Conservation (phyloP, 2,888 invertebrate genomes). For the Metellina segmentata region DNA sequence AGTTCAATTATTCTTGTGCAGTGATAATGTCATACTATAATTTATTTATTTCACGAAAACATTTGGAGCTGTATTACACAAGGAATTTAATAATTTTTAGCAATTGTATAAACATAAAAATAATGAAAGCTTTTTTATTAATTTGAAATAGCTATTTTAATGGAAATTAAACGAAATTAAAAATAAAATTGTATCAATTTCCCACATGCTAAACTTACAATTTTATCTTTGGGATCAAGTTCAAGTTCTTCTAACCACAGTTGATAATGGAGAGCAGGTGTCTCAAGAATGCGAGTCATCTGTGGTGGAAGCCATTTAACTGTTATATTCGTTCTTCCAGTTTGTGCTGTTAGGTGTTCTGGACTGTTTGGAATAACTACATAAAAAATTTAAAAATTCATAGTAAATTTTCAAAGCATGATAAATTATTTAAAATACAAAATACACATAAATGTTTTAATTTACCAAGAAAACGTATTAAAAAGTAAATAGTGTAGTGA, state of each 20-base stretch:
- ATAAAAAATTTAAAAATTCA: background rate
- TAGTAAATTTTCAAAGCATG: background rate
- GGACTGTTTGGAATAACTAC: slow-evolving; percentile 66
- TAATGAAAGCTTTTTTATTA: no score
- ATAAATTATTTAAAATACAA: no score
- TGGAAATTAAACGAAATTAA: background rate
- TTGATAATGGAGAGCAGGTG: slow-evolving; percentile 46
- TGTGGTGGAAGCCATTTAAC: slow-evolving; percentile 51
- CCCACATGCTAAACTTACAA: slow-evolving; percentile 39
- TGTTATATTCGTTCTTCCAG: slow-evolving; percentile 4
- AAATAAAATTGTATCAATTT: background rate
- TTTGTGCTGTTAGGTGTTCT: background rate
- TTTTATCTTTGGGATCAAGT: slow-evolving; percentile 6
- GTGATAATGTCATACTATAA: no score
- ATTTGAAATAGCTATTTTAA: no score
- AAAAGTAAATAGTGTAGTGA: no score
- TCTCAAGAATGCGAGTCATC: slow-evolving; percentile 13
- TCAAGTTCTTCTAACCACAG: slow-evolving; percentile 47
- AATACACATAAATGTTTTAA: no score
- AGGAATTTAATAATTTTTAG: no score
- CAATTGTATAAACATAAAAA: no score
- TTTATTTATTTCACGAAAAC: no score
- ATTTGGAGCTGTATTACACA: no score
- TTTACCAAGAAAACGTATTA: no score
- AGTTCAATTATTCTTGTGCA: no score